phyloP scores from a whole-genome alignment of 2,888 invertebrate genomes.

The Cataglyphis albicans region DNA sequence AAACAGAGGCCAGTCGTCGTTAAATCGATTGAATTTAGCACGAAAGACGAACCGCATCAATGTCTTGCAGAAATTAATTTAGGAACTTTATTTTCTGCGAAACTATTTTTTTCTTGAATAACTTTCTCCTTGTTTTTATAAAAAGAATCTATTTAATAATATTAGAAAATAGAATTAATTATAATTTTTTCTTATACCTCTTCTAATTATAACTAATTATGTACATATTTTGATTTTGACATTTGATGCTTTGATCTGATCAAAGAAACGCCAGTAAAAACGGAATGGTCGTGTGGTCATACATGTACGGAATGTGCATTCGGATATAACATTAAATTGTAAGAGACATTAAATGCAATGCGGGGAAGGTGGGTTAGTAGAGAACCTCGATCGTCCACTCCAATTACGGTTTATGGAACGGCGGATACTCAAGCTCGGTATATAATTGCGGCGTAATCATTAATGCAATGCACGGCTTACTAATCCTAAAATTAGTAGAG shows the following conservation, averaged over 20 bases:
- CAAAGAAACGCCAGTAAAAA: not conserved
- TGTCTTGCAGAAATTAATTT: constrained; percentile 2
- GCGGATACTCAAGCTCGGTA: constrained; percentile 14
- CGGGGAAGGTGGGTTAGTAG: constrained; percentile 22
- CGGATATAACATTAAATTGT: constrained; percentile 27
- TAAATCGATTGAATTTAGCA: constrained; percentile 36
- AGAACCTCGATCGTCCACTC: constrained; percentile 24
- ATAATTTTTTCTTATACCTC: not conserved
- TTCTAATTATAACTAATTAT: not conserved
- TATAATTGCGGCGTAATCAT: constrained; percentile 39
- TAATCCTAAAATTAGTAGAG: constrained; percentile 50
- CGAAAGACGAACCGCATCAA: constrained; percentile 6
- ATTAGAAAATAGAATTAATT: not conserved
- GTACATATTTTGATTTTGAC: not conserved
- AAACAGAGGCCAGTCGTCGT: constrained; percentile 16
- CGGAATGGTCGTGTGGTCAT: not conserved
- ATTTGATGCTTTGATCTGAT: not conserved
- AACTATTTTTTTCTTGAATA: constrained; percentile 18
- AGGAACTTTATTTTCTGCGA: not conserved
- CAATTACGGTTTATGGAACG: constrained; percentile 41
- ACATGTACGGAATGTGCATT: constrained; percentile 6
- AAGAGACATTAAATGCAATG: constrained; percentile 25
- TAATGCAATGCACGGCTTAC: constrained; percentile 23
- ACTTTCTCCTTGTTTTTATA: constrained; percentile 20
- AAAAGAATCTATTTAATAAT: not conserved